These are phyloP conservation scores for Hippoglossus stenolepis DNA, from an alignment of 2,113 vertebrate species.

Conservation along the genomic window DNA sequence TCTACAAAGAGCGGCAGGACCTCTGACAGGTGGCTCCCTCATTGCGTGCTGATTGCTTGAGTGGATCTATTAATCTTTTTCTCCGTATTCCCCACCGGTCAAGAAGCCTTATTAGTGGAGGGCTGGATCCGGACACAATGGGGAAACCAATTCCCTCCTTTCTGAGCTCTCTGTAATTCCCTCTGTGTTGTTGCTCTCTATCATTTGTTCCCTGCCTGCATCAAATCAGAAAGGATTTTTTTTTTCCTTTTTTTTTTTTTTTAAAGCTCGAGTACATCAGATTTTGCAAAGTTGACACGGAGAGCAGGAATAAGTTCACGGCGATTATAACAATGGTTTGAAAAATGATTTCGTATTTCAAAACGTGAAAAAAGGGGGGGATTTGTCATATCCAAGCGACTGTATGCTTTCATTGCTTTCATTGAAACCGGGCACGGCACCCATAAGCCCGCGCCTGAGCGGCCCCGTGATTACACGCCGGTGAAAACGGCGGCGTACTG, in stretches of 20 bases:
- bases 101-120: conserved; percentile 35
- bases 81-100: conserved; percentile 46
- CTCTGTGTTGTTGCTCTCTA: conserved; percentile 13
- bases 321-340: conserved; percentile 44
- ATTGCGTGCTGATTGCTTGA: conserved; percentile 68
- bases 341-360: conserved; percentile 20
- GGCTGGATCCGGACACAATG: conserved; percentile 39
- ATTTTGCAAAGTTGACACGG: conserved; percentile 25
- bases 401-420: conserved; percentile 15
- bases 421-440: conserved; percentile 17
- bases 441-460: conserved; percentile 37
- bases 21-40: conserved; percentile 66
- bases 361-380: conserved; percentile 29
- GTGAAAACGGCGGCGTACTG: conserved; percentile 46
- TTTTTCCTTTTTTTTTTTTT: not conserved
- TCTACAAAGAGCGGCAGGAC: conserved; percentile 56
- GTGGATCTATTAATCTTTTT: conserved; percentile 71
- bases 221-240: conserved; percentile 9
- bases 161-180: not conserved
- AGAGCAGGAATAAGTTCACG: conserved; percentile 9
- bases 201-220: conserved; percentile 14
- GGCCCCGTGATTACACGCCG: conserved; percentile 41
- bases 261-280: not conserved
- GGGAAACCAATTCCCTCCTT: conserved; percentile 34
- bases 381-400: conserved; percentile 44